Percentiles rank a stretch among this genome's conserved stretches.
Conservation (phyloP, 2,113 vertebrate species). For the Tympanuchus pallidicinctus region DNA sequence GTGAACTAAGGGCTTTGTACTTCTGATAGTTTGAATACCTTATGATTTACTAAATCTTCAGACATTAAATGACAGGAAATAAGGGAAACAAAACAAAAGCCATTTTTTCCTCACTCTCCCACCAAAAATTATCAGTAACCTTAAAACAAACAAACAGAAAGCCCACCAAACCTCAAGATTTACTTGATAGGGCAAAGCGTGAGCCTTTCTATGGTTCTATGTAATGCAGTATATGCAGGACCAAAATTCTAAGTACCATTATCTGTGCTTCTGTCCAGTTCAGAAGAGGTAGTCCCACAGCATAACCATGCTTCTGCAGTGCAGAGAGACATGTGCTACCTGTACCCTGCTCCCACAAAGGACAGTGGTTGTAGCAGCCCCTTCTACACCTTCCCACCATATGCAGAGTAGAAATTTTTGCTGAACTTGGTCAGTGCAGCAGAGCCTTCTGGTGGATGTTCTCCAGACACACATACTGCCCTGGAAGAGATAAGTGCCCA, state of each 20-base stretch:
- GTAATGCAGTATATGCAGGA: accelerated
- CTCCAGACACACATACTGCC: background rate
- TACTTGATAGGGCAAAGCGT: background rate
- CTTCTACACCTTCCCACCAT: background rate
- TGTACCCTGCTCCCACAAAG: background rate
- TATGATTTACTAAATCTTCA: background rate
- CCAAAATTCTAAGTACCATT: background rate
- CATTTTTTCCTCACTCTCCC: background rate
- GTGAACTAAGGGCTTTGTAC: background rate
- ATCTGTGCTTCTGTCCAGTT: background rate
- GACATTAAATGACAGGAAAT: background rate
- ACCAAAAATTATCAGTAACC: background rate
- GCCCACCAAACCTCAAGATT: background rate
- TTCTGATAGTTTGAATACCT: background rate
- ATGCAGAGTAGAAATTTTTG: accelerated
- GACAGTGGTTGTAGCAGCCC: too few relatives aligned
- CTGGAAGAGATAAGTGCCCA: background rate
- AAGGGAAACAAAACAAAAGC: background rate
- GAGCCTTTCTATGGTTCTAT: background rate
- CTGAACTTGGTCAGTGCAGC: background rate
- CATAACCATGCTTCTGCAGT: too few relatives aligned
- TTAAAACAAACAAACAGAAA: background rate
- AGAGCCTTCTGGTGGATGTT: background rate
- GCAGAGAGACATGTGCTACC: accelerated
- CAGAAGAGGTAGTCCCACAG: background rate